A percentile compares a stretch with the other conserved stretches of the same genome.
Evolutionary conservation across 2,888 invertebrate genomes (phyloP).

Genomic region (Andrena flavipes): DNA sequence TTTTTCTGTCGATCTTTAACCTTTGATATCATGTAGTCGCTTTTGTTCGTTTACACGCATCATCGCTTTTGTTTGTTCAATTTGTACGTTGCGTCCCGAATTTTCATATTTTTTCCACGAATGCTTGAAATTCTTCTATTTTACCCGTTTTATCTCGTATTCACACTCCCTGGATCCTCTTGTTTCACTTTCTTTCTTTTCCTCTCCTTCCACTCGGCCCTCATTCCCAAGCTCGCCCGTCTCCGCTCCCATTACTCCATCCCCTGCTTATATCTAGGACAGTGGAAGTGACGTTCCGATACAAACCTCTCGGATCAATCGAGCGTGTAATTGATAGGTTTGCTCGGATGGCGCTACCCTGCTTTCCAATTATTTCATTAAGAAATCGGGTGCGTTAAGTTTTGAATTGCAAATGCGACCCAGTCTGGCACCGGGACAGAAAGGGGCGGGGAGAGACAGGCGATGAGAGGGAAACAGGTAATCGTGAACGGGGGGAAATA

Average conservation of each 20-base stretch:
- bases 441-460: not conserved
- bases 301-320: conserved; percentile 66
- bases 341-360: conserved; percentile 11
- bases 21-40: too few species aligned
- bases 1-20: too few species aligned
- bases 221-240: not conserved
- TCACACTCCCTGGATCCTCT: not conserved
- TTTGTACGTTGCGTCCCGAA: not conserved
- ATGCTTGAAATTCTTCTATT: not conserved
- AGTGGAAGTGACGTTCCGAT: conserved; percentile 34
- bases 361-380: conserved; percentile 44
- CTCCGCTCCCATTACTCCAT: conserved; percentile 23
- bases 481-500: not conserved
- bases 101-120: not conserved
- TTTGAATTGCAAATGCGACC: conserved; percentile 15
- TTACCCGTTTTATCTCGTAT: not conserved
- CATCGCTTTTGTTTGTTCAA: too few species aligned
- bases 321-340: conserved; percentile 74
- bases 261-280: conserved; percentile 25
- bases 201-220: not conserved
- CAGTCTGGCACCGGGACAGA: not conserved
- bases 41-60: too few species aligned
- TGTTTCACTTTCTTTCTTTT: not conserved
- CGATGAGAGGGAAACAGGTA: not conserved
- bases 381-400: conserved; percentile 15